Conservation (phyloP, 2,888 invertebrate species). For the Scrobipalpa costella region DNA sequence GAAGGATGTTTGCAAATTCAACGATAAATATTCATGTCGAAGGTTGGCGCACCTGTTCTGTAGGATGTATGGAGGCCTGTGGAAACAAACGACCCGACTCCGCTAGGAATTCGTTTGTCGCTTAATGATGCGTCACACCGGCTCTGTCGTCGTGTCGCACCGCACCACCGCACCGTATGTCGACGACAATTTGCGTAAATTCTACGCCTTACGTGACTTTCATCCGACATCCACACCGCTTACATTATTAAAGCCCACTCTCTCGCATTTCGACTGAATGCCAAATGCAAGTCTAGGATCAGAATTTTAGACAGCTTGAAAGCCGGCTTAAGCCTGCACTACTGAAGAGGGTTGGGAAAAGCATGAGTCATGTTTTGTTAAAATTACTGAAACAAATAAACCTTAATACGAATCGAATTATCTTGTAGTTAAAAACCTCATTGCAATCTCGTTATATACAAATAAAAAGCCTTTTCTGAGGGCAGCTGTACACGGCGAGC, state of each 20-base stretch:
- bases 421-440: constrained; percentile 63
- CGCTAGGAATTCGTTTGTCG: constrained; percentile 38
- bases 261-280: constrained; percentile 28
- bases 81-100: constrained; percentile 33
- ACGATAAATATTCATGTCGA: constrained; percentile 57
- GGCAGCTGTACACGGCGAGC: constrained; percentile 48
- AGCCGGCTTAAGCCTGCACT: background rate
- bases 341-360: background rate
- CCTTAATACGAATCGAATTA: constrained; percentile 59
- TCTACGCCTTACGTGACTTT: constrained; percentile 17
- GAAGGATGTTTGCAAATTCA: constrained; percentile 48
- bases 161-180: constrained; percentile 26
- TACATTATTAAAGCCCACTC: constrained; percentile 26
- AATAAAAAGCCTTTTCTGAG: constrained; percentile 65
- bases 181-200: constrained; percentile 36
- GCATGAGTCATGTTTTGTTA: no score
- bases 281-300: constrained; percentile 7
- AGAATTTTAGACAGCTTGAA: constrained; percentile 11
- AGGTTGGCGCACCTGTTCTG: constrained; percentile 46
- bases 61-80: constrained; percentile 30
- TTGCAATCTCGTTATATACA: constrained; percentile 67
- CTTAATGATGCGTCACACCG: constrained; percentile 38
- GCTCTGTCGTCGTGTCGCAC: constrained; percentile 24
- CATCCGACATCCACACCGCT: constrained; percentile 10
- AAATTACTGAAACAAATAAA: constrained; percentile 35